These are phyloP conservation scores for Phataginus tricuspis DNA, from an alignment of 2,797 vertebrate species.

Conservation along the genomic window DNA sequence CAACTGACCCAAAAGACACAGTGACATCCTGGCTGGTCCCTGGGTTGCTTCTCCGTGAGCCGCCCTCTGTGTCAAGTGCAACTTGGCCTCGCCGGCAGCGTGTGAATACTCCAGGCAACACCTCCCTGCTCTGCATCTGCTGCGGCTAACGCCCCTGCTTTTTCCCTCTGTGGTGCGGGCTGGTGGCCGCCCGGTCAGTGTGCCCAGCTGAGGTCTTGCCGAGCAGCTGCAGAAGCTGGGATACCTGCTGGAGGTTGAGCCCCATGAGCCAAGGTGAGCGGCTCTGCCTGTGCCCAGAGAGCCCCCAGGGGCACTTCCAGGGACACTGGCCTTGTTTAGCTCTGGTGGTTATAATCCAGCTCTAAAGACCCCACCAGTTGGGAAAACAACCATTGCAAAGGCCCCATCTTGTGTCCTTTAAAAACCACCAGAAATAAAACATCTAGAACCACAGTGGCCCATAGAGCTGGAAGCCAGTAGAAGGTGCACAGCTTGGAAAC, in stretches of 20 bases:
- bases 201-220: constrained; percentile 64
- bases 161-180: constrained; percentile 2
- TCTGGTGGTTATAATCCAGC: constrained; percentile 29
- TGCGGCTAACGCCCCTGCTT: constrained; percentile 67
- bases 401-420: background rate
- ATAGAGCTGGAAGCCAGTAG: fast-evolving
- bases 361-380: background rate
- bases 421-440: background rate
- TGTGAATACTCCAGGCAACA: background rate
- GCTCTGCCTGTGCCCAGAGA: background rate
- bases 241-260: constrained; percentile 57
- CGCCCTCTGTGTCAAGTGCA: fast-evolving
- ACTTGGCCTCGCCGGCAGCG: background rate
- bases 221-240: constrained; percentile 66
- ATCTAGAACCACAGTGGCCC: background rate
- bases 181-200: constrained; percentile 46
- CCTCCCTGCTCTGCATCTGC: constrained; percentile 18
- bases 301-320: background rate
- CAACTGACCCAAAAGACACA: background rate
- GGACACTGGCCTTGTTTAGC: background rate
- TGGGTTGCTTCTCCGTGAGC: background rate
- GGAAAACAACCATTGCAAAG: background rate
- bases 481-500: fast-evolving
- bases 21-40: background rate
- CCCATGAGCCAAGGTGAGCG: constrained; percentile 59